phyloP scores from a whole-genome alignment of 2,113 vertebrate species.

The Barnardius zonarius region DNA sequence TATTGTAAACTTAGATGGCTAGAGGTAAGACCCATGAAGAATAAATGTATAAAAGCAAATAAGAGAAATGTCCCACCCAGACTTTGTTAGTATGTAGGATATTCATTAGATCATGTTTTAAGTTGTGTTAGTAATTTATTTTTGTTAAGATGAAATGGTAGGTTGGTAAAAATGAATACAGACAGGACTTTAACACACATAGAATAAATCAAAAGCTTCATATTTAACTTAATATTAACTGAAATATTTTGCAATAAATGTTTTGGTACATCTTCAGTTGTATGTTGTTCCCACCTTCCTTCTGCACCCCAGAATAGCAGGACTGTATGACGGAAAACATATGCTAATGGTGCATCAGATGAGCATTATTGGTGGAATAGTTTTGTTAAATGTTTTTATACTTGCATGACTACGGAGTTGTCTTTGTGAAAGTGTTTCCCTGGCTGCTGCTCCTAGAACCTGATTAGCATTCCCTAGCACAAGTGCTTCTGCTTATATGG shows the following conservation, averaged over 20 bases:
- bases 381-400: background rate
- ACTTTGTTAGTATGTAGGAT: background rate
- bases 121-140: background rate
- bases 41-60: background rate
- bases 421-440: background rate
- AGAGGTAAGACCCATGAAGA: background rate
- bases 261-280: background rate
- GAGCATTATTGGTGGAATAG: fast-evolving
- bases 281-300: background rate
- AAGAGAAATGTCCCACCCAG: background rate
- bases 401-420: background rate
- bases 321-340: background rate
- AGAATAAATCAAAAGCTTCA: background rate
- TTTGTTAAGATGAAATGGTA: background rate
- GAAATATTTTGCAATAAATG: background rate
- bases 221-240: background rate
- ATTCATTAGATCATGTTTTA: background rate
- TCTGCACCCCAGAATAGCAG: background rate
- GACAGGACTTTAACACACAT: background rate
- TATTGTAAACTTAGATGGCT: background rate
- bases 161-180: background rate
- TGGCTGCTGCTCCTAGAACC: background rate
- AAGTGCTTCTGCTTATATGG: background rate
- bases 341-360: background rate
- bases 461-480: background rate